These are phyloP conservation scores for Hoplostethus mediterraneus DNA, from an alignment of 2,797 vertebrate species.

Conservation along the genomic window DNA sequence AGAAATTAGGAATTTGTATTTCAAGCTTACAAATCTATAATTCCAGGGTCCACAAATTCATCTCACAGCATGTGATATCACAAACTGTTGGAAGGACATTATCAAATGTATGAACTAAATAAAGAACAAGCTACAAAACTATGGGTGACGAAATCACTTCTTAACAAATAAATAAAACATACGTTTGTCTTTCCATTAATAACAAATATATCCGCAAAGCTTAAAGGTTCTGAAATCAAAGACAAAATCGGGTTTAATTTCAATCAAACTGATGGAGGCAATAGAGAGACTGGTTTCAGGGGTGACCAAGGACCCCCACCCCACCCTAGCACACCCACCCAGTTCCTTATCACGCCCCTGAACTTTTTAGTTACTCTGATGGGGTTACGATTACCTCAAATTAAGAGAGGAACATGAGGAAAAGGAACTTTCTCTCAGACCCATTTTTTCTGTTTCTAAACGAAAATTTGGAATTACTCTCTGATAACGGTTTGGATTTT, in stretches of 20 bases:
- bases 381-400: slow-evolving; percentile 40
- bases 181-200: slow-evolving; percentile 1
- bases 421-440: no score
- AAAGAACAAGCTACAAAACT: slow-evolving; percentile 17
- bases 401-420: slow-evolving; percentile 12
- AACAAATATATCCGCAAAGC: slow-evolving; percentile 18
- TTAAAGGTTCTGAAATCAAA: slow-evolving; percentile 28
- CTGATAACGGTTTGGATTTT: no score
- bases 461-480: no score
- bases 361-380: slow-evolving; percentile 57
- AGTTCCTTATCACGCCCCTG: slow-evolving; percentile 67
- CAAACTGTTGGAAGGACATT: no score
- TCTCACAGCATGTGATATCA: no score
- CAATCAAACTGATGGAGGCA: slow-evolving; percentile 55
- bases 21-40: no score
- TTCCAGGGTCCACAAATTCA: no score
- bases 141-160: neutral
- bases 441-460: no score
- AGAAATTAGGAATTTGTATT: slow-evolving; percentile 33
- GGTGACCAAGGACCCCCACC: slow-evolving; percentile 52
- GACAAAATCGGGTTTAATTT: slow-evolving; percentile 52
- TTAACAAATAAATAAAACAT: slow-evolving; percentile 20
- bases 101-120: neutral
- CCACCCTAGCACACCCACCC: slow-evolving; percentile 17
- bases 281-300: slow-evolving; percentile 50